Percentiles rank a stretch among this genome's conserved stretches.
phyloP scores from a whole-genome alignment of 2,113 vertebrate genomes.

The Apaloderma vittatum region DNA sequence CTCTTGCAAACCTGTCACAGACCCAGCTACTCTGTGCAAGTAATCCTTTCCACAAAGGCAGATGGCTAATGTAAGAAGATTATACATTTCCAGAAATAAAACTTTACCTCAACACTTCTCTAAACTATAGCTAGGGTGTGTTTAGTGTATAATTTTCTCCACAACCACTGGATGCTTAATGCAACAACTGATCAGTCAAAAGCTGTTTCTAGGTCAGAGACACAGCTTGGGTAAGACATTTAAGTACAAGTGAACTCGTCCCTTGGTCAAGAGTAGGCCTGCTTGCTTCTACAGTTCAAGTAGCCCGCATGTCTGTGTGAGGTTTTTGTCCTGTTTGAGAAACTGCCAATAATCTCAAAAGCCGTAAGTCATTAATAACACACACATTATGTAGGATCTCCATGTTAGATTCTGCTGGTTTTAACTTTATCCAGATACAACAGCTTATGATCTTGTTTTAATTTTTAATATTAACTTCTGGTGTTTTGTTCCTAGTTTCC shows the following conservation, averaged over 20 bases:
- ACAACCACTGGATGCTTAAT: not conserved
- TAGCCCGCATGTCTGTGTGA: not conserved
- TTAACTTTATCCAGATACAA: not conserved
- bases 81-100: slow-evolving; percentile 58
- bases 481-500: not conserved
- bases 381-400: not conserved
- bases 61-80: slow-evolving; percentile 40
- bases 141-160: slow-evolving; percentile 22
- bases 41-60: slow-evolving; percentile 31
- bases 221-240: not conserved
- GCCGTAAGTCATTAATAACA: not conserved
- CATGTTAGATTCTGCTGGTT: not conserved
- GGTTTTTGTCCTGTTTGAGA: not conserved
- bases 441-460: not conserved
- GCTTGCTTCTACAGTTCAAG: not conserved
- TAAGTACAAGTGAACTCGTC: not conserved
- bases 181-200: not conserved
- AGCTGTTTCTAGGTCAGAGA: slow-evolving; percentile 29
- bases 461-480: not conserved
- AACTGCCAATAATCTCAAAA: not conserved
- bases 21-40: not conserved
- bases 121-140: not conserved
- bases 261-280: not conserved
- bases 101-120: not conserved
- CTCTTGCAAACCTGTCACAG: not conserved